Evolutionary conservation across 1,140 invertebrate genomes (phyloP).

Genomic region (Leucophenga varia): DNA sequence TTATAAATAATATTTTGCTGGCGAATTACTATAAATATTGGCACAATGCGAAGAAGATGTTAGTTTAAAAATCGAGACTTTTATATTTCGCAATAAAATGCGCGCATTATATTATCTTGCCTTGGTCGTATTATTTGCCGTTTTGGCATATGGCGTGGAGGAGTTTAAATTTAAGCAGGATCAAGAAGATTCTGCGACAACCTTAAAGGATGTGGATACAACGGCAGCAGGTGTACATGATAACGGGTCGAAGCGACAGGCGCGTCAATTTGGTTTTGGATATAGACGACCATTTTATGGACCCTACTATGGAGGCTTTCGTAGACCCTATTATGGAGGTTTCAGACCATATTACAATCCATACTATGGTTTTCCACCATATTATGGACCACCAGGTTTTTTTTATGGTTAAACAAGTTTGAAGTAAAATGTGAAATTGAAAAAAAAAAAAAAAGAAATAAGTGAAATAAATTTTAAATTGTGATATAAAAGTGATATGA

Average conservation of each 20-base stretch:
- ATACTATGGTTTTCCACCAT: no score
- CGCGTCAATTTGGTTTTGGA: constrained; percentile 28
- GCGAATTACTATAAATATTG: constrained; percentile 4
- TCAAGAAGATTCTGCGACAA: constrained; percentile 36
- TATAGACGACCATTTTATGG: constrained; percentile 17
- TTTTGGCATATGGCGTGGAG: constrained; percentile 8
- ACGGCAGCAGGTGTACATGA: constrained; percentile 24
- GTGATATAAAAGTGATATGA: no score
- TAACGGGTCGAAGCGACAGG: constrained; percentile 28
- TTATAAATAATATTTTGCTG: background rate
- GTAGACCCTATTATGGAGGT: background rate
- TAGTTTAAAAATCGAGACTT: background rate
- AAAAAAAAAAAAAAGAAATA: no score
- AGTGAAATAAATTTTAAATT: no score
- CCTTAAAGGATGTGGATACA: constrained; percentile 47
- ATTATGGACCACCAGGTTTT: no score
- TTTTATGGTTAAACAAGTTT: no score
- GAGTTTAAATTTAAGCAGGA: constrained; percentile 9
- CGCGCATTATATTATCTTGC: constrained; percentile 29
- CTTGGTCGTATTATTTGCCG: constrained; percentile 36
- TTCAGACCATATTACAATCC: no score
- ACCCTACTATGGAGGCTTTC: constrained; percentile 1
- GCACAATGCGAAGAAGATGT: constrained; percentile 7
- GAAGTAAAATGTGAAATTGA: no score
- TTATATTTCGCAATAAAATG: constrained; percentile 21